Base-by-base conservation (phyloP, 1,140 invertebrate genomes). In the Drosophila orena region DNA sequence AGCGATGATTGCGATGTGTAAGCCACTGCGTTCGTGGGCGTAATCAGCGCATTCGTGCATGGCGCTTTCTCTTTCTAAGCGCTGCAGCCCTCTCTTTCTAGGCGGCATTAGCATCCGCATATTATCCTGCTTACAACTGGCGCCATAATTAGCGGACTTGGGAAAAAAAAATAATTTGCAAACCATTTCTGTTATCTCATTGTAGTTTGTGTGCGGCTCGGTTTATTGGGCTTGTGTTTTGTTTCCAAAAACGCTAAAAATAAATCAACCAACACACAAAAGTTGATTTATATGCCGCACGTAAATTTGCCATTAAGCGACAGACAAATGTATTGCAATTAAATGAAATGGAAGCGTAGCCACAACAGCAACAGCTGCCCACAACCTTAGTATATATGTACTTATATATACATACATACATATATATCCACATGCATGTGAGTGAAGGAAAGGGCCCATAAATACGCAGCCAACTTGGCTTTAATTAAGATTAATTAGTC, bases 401-500 rank as follows among this genome's bases (percentile, higher is more conserved):
- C 20, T 27, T 20, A 24, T 30, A 24, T 11, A 24, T 15, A 24
- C 0, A 24, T 15, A 38, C 22, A n/a, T n/a, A n/a, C n/a, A n/a
- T 5, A 30, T 27, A 27, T 30, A 24, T 10, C 35, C 15, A 24
- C 1, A 27, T 17, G 47, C 17, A 4, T 22, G 40, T 35, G 46
- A 44, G 43, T 22, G 59, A 10, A 30, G 30, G 24, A 12, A 43
- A 24, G 50, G 64, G 59, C 34, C 56, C 53, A 64, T 84, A 70
- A 79, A 81, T 74, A 66, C 60, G 65, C 59, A 57, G 58, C 55
- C 43, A 49, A 80, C 64, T 64, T 76, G 64, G 74, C 79, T 88
- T 88, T 88, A 88, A 88, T 88, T 88, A 88, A 88, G 83, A 88
- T 88, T 88, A 88, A 88, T 88, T 88, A 86, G 62, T 70, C 68